These are phyloP conservation scores for Martes flavigula DNA, from an alignment of 2,797 vertebrate genomes.

Conservation along the genomic window DNA sequence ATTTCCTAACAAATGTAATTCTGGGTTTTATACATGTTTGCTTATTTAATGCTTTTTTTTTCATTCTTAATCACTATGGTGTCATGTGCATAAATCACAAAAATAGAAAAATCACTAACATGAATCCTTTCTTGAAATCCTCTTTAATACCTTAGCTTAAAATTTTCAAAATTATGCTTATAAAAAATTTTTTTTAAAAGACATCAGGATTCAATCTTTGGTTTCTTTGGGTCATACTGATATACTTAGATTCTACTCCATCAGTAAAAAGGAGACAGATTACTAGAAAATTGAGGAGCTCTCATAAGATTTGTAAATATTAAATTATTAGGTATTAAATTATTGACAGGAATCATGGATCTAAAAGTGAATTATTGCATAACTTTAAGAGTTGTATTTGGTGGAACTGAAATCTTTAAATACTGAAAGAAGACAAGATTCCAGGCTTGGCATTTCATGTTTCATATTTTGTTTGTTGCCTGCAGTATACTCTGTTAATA, in stretches of 20 bases:
- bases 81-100: not conserved
- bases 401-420: not conserved
- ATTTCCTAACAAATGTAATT: not conserved
- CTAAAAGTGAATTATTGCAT: not conserved
- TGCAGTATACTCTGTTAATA: not conserved
- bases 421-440: not conserved
- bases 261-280: not conserved
- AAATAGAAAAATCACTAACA: not conserved
- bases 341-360: not conserved
- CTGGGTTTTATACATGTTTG: not conserved
- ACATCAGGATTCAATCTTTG: not conserved
- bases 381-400: not conserved
- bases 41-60: not conserved
- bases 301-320: not conserved
- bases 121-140: not conserved
- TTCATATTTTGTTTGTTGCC: not conserved
- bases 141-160: not conserved
- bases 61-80: not conserved
- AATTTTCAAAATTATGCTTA: not conserved
- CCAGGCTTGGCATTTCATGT: not conserved
- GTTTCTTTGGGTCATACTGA: not conserved
- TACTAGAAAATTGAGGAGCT: not conserved
- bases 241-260: not conserved
- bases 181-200: not conserved
- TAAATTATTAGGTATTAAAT: not conserved